Conservation (phyloP, 2,113 vertebrate species). For the Periophthalmus modestus region DNA sequence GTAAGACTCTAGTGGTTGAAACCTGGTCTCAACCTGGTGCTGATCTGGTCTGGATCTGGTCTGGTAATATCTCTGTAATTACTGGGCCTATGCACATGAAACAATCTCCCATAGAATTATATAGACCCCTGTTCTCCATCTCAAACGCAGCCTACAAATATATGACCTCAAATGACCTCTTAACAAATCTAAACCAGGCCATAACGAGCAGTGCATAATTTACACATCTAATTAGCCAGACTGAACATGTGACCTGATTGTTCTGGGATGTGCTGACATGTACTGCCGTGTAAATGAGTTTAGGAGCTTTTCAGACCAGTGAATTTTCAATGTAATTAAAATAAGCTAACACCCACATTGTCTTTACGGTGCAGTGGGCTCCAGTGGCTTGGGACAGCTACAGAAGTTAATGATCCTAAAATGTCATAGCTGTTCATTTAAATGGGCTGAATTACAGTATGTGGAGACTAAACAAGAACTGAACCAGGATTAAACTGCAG, state of each 20-base stretch:
- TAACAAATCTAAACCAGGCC: background rate
- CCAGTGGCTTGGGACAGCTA: background rate
- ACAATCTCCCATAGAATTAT: too few relatives aligned
- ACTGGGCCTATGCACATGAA: too few relatives aligned
- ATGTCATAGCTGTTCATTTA: background rate
- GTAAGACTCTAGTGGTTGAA: too few relatives aligned
- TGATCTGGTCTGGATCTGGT: background rate
- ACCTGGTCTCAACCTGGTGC: too few relatives aligned
- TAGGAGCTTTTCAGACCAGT: background rate
- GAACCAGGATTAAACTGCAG: background rate
- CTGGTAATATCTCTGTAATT: too few relatives aligned
- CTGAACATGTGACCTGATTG: too few relatives aligned
- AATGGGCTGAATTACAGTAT: background rate
- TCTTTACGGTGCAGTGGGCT: background rate
- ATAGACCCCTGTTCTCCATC: too few relatives aligned
- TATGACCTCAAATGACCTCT: too few relatives aligned
- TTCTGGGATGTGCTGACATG: too few relatives aligned
- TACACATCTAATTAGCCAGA: background rate
- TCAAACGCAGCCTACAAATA: too few relatives aligned
- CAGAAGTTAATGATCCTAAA: background rate
- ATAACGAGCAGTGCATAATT: too few relatives aligned
- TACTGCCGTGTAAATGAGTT: background rate
- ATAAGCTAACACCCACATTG: background rate
- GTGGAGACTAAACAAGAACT: background rate
- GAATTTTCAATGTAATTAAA: background rate